These are phyloP conservation scores for Leucoma salicis DNA, from an alignment of 2,888 invertebrate genomes.

Conservation along the genomic window DNA sequence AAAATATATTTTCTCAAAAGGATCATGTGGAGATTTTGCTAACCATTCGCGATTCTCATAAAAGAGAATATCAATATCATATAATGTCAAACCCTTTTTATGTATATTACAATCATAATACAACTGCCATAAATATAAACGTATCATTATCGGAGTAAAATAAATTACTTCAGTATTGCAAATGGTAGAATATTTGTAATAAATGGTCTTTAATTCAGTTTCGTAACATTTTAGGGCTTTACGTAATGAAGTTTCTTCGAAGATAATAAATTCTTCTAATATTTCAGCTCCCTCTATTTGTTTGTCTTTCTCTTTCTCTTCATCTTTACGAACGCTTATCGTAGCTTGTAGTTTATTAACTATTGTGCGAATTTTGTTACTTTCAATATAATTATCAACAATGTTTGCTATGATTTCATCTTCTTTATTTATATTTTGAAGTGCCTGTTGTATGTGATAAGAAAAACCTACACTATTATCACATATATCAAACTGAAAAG, in stretches of 20 bases:
- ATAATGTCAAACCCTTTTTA: constrained; percentile 70
- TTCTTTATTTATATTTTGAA: constrained; percentile 58
- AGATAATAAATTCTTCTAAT: constrained; percentile 47
- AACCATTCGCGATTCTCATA: constrained; percentile 72
- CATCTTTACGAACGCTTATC: constrained; percentile 20
- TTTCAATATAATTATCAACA: constrained; percentile 54
- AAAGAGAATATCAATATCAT: constrained; percentile 76
- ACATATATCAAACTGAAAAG: constrained; percentile 51
- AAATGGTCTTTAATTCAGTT: constrained; percentile 71
- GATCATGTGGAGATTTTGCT: constrained; percentile 68
- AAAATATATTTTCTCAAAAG: constrained; percentile 83
- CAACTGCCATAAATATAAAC: constrained; percentile 83
- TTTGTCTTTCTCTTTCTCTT: constrained; percentile 2
- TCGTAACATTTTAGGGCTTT: constrained; percentile 73
- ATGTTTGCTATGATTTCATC: constrained; percentile 47
- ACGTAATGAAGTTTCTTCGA: constrained; percentile 70
- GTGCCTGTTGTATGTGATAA: constrained; percentile 67
- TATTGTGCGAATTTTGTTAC: constrained; percentile 38
- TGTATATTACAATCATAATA: constrained; percentile 80
- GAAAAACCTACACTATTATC: constrained; percentile 65
- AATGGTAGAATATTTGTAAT: constrained; percentile 76
- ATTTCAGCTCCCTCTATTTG: constrained; percentile 14
- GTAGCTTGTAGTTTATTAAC: constrained; percentile 12
- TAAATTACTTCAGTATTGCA: constrained; percentile 57
- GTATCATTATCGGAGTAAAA: constrained; percentile 70